Evolutionary conservation across 2,888 invertebrate genomes (phyloP).

Genomic region (Drosophila anceps): DNA sequence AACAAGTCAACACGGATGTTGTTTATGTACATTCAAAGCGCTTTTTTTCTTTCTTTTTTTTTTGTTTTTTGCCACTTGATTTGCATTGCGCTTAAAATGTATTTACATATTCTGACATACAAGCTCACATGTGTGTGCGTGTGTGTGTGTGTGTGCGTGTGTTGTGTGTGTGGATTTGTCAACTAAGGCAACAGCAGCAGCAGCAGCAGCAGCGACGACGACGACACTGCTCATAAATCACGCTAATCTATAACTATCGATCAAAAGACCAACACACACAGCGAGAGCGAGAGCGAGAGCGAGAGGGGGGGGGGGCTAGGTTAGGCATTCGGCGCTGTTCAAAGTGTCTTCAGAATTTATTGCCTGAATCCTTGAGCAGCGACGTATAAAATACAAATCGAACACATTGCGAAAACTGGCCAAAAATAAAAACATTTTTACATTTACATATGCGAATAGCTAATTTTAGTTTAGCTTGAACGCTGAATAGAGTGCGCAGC

Average conservation of each 20-base stretch:
- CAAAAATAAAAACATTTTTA: slow-evolving; percentile 22
- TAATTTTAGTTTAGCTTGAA: slow-evolving; percentile 47
- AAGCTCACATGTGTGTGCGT: neutral
- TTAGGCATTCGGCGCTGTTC: slow-evolving; percentile 39
- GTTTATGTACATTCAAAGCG: slow-evolving; percentile 38
- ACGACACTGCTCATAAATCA: slow-evolving; percentile 68
- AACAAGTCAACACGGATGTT: slow-evolving; percentile 66
- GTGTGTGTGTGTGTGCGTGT: neutral
- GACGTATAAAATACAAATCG: slow-evolving; percentile 34
- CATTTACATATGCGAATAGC: slow-evolving; percentile 36
- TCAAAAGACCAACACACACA: slow-evolving; percentile 60
- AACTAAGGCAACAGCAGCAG: slow-evolving; percentile 35
- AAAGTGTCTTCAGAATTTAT: slow-evolving; percentile 74
- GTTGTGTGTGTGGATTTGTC: slow-evolving; percentile 40
- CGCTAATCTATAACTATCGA: slow-evolving; percentile 79
- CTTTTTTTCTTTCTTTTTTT: slow-evolving; percentile 43
- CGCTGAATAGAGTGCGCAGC: slow-evolving; percentile 70
- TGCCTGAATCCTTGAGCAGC: slow-evolving; percentile 65
- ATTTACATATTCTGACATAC: slow-evolving; percentile 58
- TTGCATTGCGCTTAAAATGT: slow-evolving; percentile 70
- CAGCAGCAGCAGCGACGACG: no score
- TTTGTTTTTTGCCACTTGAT: slow-evolving; percentile 70
- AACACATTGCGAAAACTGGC: slow-evolving; percentile 15
- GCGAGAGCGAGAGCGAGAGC: neutral
- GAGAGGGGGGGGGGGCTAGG: neutral